Evolutionary conservation across 1,140 invertebrate species (phyloP).

Genomic region (Eriocheir sinensis): DNA sequence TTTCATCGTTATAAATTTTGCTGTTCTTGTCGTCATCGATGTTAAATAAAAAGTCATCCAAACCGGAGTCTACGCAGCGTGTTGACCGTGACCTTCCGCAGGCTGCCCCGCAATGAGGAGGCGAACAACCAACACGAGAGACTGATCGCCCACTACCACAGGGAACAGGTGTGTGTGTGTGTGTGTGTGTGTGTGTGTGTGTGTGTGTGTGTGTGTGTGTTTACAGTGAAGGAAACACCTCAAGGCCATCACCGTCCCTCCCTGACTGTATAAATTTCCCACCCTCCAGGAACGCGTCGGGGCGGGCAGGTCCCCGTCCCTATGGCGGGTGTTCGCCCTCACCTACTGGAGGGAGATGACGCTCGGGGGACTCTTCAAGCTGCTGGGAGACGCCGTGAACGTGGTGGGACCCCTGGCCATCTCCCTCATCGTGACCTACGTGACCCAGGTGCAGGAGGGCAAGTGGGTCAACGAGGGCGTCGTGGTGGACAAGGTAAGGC

Average conservation of each 20-base stretch:
- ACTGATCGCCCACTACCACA: slow-evolving; percentile 83
- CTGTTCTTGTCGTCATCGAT: not conserved
- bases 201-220: not conserved
- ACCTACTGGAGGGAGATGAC: slow-evolving; percentile 89
- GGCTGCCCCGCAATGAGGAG: slow-evolving; percentile 73
- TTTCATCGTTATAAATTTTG: not conserved
- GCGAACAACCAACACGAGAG: slow-evolving; percentile 82
- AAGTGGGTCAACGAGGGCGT: slow-evolving; percentile 18
- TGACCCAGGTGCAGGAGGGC: slow-evolving; percentile 80
- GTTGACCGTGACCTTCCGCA: slow-evolving; percentile 78
- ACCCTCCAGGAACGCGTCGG: slow-evolving; percentile 80
- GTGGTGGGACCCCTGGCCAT: slow-evolving; percentile 90
- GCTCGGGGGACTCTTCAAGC: slow-evolving; percentile 88
- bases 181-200: slow-evolving; percentile 70
- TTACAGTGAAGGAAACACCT: not conserved
- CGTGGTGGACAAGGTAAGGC: slow-evolving; percentile 57
- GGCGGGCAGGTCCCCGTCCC: slow-evolving; percentile 76
- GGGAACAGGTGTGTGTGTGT: slow-evolving; percentile 82
- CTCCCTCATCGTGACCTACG: slow-evolving; percentile 88
- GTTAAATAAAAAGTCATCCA: not conserved
- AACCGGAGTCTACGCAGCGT: not conserved
- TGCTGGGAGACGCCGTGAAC: slow-evolving; percentile 89
- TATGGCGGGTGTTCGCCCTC: slow-evolving; percentile 88
- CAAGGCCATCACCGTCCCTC: not conserved
- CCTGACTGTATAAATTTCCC: not conserved